A percentile compares a stretch with the other conserved stretches of the same genome.
phyloP scores from a whole-genome alignment of 1,140 invertebrate genomes.

The Bombyx mori region ASM3026992v2 NC_085128.1:13246501-13247000 shows the following conservation, averaged over 20 bases:
- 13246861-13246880: no score
- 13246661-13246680: slow-evolving; percentile 4
- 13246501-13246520: no score
- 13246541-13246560: slow-evolving; percentile 12
- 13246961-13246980: no score
- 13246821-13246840: slow-evolving; percentile 30
- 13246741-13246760: slow-evolving; percentile 8
- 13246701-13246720: slow-evolving; percentile 7
- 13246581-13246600: slow-evolving; percentile 25
- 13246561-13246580: slow-evolving; percentile 19
- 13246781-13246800: slow-evolving; percentile 31
- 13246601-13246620: slow-evolving; percentile 18
- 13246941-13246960: no score
- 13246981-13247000: no score
- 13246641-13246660: slow-evolving; percentile 24
- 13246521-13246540: no score
- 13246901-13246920: no score
- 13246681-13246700: slow-evolving; percentile 5
- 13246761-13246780: slow-evolving; percentile 31
- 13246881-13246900: no score
- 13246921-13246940: no score
- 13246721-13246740: neutral
- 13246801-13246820: slow-evolving; percentile 21
- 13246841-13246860: no score
- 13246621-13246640: slow-evolving; percentile 31